Percentiles rank a stretch among this genome's conserved stretches.
These are phyloP conservation scores for Enoplosus armatus DNA, from an alignment of 2,797 vertebrate genomes.

Conservation along the genomic window DNA sequence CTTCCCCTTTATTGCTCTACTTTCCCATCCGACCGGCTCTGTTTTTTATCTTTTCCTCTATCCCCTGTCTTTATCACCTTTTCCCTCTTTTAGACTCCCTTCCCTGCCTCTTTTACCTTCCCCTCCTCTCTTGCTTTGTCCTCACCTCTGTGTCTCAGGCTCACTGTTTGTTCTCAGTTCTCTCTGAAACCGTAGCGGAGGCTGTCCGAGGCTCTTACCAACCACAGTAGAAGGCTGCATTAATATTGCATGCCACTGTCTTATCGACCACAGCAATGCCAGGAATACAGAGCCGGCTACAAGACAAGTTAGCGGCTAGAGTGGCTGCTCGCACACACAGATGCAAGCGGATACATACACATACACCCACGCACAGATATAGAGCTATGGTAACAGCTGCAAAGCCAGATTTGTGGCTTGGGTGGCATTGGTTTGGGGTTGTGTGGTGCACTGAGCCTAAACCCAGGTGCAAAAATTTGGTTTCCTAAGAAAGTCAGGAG, in stretches of 20 bases:
- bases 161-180: slow-evolving; percentile 70
- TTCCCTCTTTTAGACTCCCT: slow-evolving; percentile 20
- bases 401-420: slow-evolving; percentile 52
- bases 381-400: slow-evolving; percentile 35
- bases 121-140: slow-evolving; percentile 42
- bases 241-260: slow-evolving; percentile 85
- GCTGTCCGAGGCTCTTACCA: slow-evolving; percentile 80
- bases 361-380: slow-evolving; percentile 25
- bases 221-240: slow-evolving; percentile 81
- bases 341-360: slow-evolving; percentile 36
- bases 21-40: slow-evolving; percentile 22
- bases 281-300: slow-evolving; percentile 80
- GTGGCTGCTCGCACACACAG: slow-evolving; percentile 60
- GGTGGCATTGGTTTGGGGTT: slow-evolving; percentile 43
- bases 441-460: slow-evolving; percentile 36
- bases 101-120: slow-evolving; percentile 30
- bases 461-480: slow-evolving; percentile 24
- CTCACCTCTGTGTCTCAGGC: slow-evolving; percentile 63
- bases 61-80: slow-evolving; percentile 43
- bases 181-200: slow-evolving; percentile 75
- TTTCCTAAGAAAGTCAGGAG: slow-evolving; percentile 40
- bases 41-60: slow-evolving; percentile 34
- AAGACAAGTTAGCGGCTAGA: slow-evolving; percentile 77
- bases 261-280: slow-evolving; percentile 82
- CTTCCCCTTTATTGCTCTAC: slow-evolving; percentile 24